Base-by-base conservation (phyloP, 2,888 invertebrate genomes). In the Adela reaumurella region DNA sequence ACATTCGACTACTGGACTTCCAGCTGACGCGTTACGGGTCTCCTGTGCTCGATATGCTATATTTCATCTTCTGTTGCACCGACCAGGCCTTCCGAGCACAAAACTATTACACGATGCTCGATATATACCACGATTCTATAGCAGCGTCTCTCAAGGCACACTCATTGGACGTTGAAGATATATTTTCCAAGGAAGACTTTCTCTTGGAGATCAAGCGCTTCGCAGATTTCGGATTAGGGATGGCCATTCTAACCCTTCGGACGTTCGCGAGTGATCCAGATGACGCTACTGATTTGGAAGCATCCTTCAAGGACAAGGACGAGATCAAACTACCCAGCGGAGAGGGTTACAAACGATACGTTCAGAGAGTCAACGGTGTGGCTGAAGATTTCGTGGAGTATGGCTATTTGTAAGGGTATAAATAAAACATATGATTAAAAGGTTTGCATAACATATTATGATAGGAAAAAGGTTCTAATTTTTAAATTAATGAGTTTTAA, bases 11-110 rank as follows among this genome's bases (percentile, higher is more conserved):
- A 45, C 47, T 69, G 8, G 73, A 74, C 54, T 65, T 63, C 51
- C 70, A 71, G 53, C 55, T 70, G 48, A 57, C 60, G 14, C 63
- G 73, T 28, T 62, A 64, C 50, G 66, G 70, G 10, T 68, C 70
- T 2, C 73, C 71, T 11, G 67, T 65, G 14, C 69, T 69, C 2
- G 72, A 74, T 43, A 58, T 72, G 49, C 64, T 67, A 1, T 71
- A 68, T 54, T 74, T 65, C 53, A 57, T 74, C 43, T 73, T 67
- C 51, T 70, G 71, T 70, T 63, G 64, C 16, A 61, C 66, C 2
- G 66, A 68, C 35, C 54, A 55, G 47, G 59, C 65, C 24, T 64
- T 72, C 52, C 63, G 70, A 18, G 51, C 51, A 8, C 55, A 63
- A 49, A 56, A 72, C 55, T 67, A 70, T 49, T 60, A 66, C 42